A percentile compares a stretch with the other conserved stretches of the same genome.
These are phyloP conservation scores for Tipula vernalis DNA, from an alignment of 2,888 invertebrate species.

Conservation along the genomic window DNA sequence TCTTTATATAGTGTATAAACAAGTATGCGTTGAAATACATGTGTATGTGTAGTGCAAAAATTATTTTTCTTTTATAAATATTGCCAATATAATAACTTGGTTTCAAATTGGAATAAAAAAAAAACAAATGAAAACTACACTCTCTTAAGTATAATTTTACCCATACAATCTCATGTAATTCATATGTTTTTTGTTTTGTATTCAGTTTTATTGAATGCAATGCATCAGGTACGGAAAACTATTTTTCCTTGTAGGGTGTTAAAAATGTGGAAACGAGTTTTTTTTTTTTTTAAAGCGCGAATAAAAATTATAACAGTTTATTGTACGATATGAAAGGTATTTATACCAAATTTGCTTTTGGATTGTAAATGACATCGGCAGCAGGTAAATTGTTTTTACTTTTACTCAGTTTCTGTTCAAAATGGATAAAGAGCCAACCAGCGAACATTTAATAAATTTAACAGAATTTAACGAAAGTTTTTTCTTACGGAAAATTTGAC, in stretches of 20 bases:
- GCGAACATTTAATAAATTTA: too few relatives aligned
- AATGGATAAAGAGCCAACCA: too few relatives aligned
- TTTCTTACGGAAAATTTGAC: too few relatives aligned
- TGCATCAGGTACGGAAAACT: constrained; percentile 4
- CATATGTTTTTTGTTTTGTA: background rate
- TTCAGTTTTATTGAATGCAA: background rate
- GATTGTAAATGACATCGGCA: too few relatives aligned
- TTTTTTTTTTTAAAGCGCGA: background rate
- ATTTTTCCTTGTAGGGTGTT: background rate
- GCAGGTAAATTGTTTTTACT: too few relatives aligned
- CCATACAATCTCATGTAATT: background rate
- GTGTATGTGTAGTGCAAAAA: background rate
- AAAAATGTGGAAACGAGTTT: background rate
- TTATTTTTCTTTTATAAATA: background rate
- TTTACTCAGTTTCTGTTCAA: too few relatives aligned
- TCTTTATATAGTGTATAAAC: background rate
- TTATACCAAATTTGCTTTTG: background rate
- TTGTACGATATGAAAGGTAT: background rate
- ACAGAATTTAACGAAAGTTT: too few relatives aligned
- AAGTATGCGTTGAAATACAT: background rate
- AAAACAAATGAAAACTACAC: background rate
- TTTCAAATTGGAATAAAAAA: background rate
- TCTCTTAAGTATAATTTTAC: background rate
- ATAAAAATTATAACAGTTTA: background rate
- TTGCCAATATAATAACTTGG: background rate